Conservation (phyloP, 2,888 invertebrate species). For the Drosophila eohydei region DNA sequence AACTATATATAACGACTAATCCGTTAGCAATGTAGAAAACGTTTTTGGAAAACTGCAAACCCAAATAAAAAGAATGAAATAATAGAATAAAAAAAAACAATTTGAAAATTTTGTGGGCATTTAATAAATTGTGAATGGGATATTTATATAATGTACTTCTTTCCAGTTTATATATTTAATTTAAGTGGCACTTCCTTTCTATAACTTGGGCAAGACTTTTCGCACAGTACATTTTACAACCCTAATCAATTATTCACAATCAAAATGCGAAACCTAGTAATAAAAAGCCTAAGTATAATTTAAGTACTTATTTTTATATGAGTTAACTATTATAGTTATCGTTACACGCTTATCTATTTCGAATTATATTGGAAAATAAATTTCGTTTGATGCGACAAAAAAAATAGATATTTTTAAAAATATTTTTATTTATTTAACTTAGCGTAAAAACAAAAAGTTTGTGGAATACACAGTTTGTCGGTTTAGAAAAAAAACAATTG, state of each 20-base stretch:
- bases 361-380: not conserved
- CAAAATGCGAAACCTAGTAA: not conserved
- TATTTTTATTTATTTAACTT: conserved; percentile 31
- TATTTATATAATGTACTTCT: not conserved
- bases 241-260: not conserved
- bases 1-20: conserved; percentile 57
- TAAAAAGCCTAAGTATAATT: not conserved
- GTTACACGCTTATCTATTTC: not conserved
- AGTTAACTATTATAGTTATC: not conserved
- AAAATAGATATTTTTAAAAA: not conserved
- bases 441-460: conserved; percentile 40
- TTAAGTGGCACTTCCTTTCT: not conserved
- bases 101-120: conserved; percentile 15
- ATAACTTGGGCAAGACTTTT: not conserved
- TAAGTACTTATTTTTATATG: not conserved
- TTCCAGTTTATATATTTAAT: not conserved
- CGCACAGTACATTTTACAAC: not conserved
- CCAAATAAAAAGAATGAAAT: conserved; percentile 47
- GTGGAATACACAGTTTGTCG: conserved; percentile 20
- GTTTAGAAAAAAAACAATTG: conserved; percentile 19
- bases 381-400: not conserved
- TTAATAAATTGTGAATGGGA: not conserved
- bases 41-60: conserved; percentile 67
- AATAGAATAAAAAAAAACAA: conserved; percentile 52
- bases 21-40: conserved; percentile 66